A percentile compares a stretch with the other conserved stretches of the same genome.
phyloP scores from a whole-genome alignment of 2,113 vertebrate species.

The Thamnaconus septentrionalis region DNA sequence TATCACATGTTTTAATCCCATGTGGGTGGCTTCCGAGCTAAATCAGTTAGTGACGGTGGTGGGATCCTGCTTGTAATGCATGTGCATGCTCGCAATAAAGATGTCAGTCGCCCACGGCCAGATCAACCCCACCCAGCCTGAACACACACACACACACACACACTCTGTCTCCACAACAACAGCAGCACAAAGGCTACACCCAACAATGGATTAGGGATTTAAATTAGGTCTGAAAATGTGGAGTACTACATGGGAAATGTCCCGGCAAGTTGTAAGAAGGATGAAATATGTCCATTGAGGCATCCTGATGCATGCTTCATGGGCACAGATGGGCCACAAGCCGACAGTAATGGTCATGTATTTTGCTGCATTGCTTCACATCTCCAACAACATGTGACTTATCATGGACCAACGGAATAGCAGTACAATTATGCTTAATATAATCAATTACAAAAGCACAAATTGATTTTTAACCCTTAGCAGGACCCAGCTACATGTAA shows the following conservation, averaged over 20 bases:
- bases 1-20: conserved; percentile 6
- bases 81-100: conserved; percentile 55
- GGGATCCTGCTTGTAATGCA: neutral
- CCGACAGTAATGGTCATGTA: too few relatives aligned
- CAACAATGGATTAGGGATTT: conserved; percentile 25
- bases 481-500: too few relatives aligned
- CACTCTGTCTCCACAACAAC: neutral
- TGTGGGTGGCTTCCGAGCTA: conserved; percentile 41
- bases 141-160: neutral
- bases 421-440: too few relatives aligned
- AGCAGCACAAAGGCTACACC: conserved; percentile 29
- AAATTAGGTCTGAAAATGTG: conserved; percentile 28
- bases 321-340: neutral
- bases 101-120: conserved; percentile 50
- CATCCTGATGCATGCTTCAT: neutral
- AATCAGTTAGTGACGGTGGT: neutral
- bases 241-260: conserved; percentile 29
- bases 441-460: too few relatives aligned
- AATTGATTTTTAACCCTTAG: too few relatives aligned
- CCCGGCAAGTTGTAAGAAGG: conserved; percentile 20
- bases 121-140: neutral
- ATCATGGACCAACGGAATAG: too few relatives aligned
- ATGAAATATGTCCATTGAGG: conserved; percentile 18
- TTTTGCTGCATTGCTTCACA: too few relatives aligned
- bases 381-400: neutral